phyloP scores from a whole-genome alignment of 1,140 invertebrate genomes.

The Aplysia californica region DNA sequence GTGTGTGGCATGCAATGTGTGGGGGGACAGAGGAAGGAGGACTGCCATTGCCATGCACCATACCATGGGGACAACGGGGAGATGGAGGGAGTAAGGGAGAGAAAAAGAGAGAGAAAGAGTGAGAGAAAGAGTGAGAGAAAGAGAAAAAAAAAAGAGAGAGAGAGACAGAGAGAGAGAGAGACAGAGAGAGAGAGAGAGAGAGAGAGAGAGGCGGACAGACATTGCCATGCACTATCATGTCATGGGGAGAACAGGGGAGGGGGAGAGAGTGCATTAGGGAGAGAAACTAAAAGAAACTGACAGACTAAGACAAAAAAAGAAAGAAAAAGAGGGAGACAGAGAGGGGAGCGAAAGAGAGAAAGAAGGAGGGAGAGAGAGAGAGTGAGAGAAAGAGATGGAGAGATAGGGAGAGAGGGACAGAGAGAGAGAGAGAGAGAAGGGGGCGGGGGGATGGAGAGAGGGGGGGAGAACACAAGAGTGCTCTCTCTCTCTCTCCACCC shows the following conservation, averaged over 20 bases:
- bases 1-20: not conserved
- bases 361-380: not conserved
- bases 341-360: not conserved
- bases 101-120: not conserved
- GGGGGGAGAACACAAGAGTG: too few relatives aligned
- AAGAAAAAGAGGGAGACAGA: not conserved
- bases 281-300: not conserved
- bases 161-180: not conserved
- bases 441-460: too few relatives aligned
- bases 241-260: too few relatives aligned
- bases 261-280: not conserved
- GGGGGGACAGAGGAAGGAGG: too few relatives aligned
- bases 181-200: conserved; percentile 5
- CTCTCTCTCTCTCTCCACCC: too few relatives aligned
- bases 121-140: not conserved
- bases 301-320: not conserved
- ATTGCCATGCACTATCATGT: too few relatives aligned
- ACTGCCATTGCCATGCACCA: too few relatives aligned
- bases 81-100: not conserved
- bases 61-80: not conserved
- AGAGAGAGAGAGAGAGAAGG: too few relatives aligned
- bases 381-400: conserved; percentile 3
- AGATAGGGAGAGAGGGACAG: too few relatives aligned
- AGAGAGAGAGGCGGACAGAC: conserved; percentile 6
- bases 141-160: not conserved